Evolutionary conservation across 2,797 vertebrate genomes (phyloP), one percentile per base, ranked within the genome.

Genomic region (Manis javanica): DNA sequence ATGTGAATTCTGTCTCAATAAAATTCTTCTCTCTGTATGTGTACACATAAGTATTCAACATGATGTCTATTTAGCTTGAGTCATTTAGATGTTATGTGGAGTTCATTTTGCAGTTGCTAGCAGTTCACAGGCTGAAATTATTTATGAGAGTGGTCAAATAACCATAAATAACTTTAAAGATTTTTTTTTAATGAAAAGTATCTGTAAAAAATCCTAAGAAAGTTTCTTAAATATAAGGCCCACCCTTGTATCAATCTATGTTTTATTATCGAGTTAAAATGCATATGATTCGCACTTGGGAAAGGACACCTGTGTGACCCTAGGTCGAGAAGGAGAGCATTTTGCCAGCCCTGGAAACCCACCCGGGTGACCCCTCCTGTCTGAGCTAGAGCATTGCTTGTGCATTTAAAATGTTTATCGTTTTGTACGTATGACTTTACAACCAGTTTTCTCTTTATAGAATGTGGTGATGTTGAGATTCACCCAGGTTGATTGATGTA

Each of bases 81-180:
- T 31, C 55, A 14, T 24, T 16, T 37, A 4, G 21, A 23, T 14
- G 7, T 55, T 51, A 9, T 2, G 4, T 83, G 51, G 66, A 66
- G 37, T 21, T 37, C n/a, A 71, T 92, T 94, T 64, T 87, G 39
- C 49, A 87, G 75, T 87, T 83, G 78, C 71, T 75, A 42, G 53
- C 21, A 53, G 21, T 79, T 61, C 16, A 46, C 6, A 61, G 46
- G 53, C 42, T 39, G 26, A 82, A 75, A 23, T 94, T 29, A 74
- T 63, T 39, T 71, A 23, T 12, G n/a, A 66, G 81, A 72, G 16
- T n/a, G 42, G 7, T 11, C 11, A 57, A 83, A 31, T 95, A 46
- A 29, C 57, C n/a, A 1, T 72, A 57, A 55, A 51, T 77, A 15
- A 23, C 19, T 34, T 29, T 34, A 57, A 83, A 14, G 29, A 29